phyloP scores from a whole-genome alignment of 2,113 vertebrate species.

The Arothron firmamentum region DNA sequence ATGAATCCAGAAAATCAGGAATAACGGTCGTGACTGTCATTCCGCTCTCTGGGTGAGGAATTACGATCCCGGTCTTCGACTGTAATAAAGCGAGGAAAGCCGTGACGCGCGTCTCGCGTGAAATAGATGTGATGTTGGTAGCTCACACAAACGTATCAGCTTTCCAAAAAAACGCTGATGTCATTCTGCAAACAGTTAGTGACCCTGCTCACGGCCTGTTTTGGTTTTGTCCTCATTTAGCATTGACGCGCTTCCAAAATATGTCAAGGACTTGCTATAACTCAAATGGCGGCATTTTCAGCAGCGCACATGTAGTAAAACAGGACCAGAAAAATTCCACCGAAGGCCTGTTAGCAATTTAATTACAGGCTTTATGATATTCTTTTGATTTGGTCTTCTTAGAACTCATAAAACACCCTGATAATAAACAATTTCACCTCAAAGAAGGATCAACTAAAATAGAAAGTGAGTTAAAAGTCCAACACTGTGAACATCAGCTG shows the following conservation, averaged over 20 bases:
- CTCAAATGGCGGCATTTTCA: constrained; percentile 13
- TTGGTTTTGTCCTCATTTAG: constrained; percentile 15
- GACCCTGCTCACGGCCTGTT: constrained; percentile 13
- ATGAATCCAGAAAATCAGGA: constrained; percentile 49
- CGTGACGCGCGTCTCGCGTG: constrained; percentile 25
- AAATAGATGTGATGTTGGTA: constrained; percentile 40
- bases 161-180: constrained; percentile 41
- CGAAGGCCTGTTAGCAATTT: constrained; percentile 7
- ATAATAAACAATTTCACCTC: no score
- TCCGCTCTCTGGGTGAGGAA: constrained; percentile 16
- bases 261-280: constrained; percentile 7
- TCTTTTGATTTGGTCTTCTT: no score
- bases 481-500: no score
- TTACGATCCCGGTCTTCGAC: constrained; percentile 19
- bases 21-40: constrained; percentile 12
- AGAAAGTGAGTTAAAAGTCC: no score
- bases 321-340: not conserved
- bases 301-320: constrained; percentile 4
- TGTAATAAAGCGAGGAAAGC: constrained; percentile 30
- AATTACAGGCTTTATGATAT: no score
- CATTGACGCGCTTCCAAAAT: not conserved
- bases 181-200: constrained; percentile 37
- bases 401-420: no score
- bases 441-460: no score
- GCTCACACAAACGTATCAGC: constrained; percentile 27